These are phyloP conservation scores for Neuroterus valhalla DNA, from an alignment of 1,140 invertebrate species.

Conservation along the genomic window DNA sequence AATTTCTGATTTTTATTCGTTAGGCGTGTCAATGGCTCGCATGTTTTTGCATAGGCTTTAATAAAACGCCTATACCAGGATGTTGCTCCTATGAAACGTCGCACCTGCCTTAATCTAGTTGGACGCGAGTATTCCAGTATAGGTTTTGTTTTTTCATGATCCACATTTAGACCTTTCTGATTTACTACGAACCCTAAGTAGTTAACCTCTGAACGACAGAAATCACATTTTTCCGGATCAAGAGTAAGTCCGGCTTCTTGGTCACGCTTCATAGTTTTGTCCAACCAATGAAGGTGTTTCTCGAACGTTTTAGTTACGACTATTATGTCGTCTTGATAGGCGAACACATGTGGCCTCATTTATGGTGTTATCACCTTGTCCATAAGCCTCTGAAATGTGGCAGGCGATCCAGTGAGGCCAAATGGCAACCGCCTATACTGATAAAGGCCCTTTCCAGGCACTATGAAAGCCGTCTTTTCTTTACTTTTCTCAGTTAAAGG, in stretches of 20 bases:
- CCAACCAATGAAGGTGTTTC: no score
- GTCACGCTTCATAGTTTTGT: neutral
- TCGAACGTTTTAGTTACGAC: no score
- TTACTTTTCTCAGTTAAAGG: no score
- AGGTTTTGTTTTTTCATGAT: conserved; percentile 49
- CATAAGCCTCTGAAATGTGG: no score
- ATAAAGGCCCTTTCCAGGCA: no score
- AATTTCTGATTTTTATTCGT: neutral
- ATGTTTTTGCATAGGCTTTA: neutral
- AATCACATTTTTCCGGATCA: neutral
- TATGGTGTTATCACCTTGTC: no score
- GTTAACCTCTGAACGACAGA: neutral
- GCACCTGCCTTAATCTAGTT: conserved; percentile 17
- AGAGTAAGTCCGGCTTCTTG: neutral
- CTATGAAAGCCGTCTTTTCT: no score
- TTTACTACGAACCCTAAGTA: neutral
- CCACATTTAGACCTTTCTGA: neutral
- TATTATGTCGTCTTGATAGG: no score
- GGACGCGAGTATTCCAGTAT: neutral
- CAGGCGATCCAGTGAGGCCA: no score
- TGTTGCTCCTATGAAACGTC: conserved; percentile 5
- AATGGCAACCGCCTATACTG: no score
- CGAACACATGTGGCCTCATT: no score
- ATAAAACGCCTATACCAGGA: neutral
- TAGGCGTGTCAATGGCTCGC: neutral